phyloP scores from a whole-genome alignment of 2,113 vertebrate genomes.

The Leptosomus discolor region DNA sequence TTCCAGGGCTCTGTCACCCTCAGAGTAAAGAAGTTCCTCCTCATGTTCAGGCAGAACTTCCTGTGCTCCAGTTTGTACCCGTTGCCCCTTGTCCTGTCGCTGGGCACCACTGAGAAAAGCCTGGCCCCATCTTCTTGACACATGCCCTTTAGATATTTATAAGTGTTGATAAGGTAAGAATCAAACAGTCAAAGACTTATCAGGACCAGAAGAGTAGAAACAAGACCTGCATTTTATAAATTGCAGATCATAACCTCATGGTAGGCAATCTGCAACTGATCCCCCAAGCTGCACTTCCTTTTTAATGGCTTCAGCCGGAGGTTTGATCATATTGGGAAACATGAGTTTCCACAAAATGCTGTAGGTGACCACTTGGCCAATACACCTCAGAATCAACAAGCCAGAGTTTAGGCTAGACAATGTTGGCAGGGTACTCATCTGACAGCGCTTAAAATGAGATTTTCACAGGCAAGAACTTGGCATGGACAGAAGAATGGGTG shows the following conservation, averaged over 20 bases:
- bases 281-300: neutral
- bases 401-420: neutral
- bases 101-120: too few relatives aligned
- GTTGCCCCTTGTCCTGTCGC: too few relatives aligned
- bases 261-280: neutral
- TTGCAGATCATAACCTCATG: rapidly evolving
- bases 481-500: neutral
- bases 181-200: neutral
- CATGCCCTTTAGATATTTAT: too few relatives aligned
- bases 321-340: neutral
- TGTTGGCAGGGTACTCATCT: neutral
- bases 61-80: too few relatives aligned
- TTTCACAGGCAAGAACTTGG: neutral
- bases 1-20: too few relatives aligned
- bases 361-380: neutral
- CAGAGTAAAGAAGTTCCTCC: too few relatives aligned
- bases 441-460: neutral
- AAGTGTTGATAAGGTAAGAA: too few relatives aligned
- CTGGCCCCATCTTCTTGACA: too few relatives aligned
- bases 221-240: neutral
- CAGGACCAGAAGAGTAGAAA: neutral
- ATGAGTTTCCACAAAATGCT: neutral
- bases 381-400: neutral
- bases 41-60: too few relatives aligned
- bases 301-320: neutral